Percentiles rank a stretch among this genome's conserved stretches.
phyloP scores from a whole-genome alignment of 2,888 invertebrate genomes.

The Habrosyne pyritoides region DNA sequence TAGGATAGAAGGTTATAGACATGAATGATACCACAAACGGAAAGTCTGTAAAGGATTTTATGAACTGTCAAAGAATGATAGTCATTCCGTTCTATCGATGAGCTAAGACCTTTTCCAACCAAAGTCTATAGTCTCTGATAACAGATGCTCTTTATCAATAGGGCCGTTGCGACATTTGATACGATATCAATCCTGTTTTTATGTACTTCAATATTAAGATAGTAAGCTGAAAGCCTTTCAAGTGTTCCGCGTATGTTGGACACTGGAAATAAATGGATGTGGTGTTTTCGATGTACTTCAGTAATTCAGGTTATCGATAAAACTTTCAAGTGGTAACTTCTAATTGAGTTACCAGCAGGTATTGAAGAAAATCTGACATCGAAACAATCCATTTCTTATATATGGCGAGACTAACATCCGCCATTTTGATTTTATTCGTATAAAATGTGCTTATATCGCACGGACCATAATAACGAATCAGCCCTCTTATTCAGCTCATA shows the following conservation, averaged over 20 bases:
- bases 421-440: no score
- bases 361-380: not conserved
- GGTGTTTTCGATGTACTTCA: not conserved
- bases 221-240: not conserved
- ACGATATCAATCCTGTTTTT: not conserved
- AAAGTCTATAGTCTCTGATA: not conserved
- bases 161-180: not conserved
- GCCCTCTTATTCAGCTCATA: no score
- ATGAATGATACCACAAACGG: no score
- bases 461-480: no score
- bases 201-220: slow-evolving; percentile 4
- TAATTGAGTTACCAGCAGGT: not conserved
- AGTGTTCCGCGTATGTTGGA: not conserved
- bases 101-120: not conserved
- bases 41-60: no score
- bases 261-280: not conserved
- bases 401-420: no score
- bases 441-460: no score
- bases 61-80: no score
- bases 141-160: not conserved
- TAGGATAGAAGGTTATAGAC: no score
- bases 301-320: not conserved
- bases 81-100: not conserved
- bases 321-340: not conserved
- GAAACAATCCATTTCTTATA: no score